Base-by-base conservation (phyloP, 2,888 invertebrate genomes). In the Notodonta ziczac region DNA sequence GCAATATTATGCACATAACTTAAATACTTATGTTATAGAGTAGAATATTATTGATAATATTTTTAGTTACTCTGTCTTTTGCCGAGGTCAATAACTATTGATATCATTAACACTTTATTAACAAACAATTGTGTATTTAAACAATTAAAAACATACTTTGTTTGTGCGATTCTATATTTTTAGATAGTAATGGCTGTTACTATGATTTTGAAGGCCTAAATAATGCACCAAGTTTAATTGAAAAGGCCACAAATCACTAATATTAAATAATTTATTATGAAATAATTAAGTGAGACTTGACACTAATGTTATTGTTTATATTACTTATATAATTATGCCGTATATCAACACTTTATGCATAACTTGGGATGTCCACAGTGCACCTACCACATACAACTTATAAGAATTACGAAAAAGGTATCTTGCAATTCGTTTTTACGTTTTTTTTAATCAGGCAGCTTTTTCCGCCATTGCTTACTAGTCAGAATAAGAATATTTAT, bases 151-250 rank as follows among this genome's bases (percentile, higher is more conserved):
- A 55, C 51, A 57, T 58, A 48, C 8, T 56, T 70, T 65, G 58
- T 66, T 73, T 73, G 65, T 71, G 59, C 44, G 52, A 68, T 58
- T 65, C 61, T 51, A 12, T 32, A 4, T 52, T 65, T 73, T 63
- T 59, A 35, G 58, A 57, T 69, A 52, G 57, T 62, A 65, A 54
- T 61, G 42, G 62, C 56, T 66, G 59, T 74, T 67, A 61, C 53
- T 60, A 60, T 66, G 58, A 66, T 61, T 63, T 51, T 62, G 46
- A n/a, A 63, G 75, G 70, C 73, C 73, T 74, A 72, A 66, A 51
- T 57, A 60, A 57, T 61, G 46, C 44, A 48, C 50, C 44, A 60
- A 62, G 56, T 56, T n/a, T 58, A 32, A 51, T 14, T 60, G 42
- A 54, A 12, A 67, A 70, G 73, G 70, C 73, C 73, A 70, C 67